Evolutionary conservation across 1,140 invertebrate species (phyloP), one percentile per base, ranked within the genome.

Genomic region (Cataglyphis hispanica): DNA sequence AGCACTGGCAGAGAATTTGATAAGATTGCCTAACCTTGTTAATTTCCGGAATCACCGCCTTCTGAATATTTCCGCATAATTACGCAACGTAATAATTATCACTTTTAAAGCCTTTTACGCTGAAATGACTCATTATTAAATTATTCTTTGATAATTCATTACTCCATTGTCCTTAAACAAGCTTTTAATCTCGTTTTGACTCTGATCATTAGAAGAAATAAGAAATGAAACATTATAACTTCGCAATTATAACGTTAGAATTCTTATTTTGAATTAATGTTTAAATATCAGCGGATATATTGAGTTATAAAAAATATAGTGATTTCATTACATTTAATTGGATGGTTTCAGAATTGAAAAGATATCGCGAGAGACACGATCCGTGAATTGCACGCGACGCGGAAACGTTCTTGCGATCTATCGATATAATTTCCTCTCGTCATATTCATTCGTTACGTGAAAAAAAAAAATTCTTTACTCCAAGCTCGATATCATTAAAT

Each of bases 291-390:
- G 13, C 60, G 3, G 4, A 53, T 27, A 7, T 78, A 66, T 34
- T 13, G 25, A 19, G 2, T n/a, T 19, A 7, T 19, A 25, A n/a
- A 74, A 37, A 53, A 40, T 37, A 40, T 11, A 13, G 10, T 7
- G n/a, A 60, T 25, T 75, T 8, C 7, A 40, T 75, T 58, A 53
- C 10, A 13, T 75, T 50, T 77, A 77, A 77, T 77, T 77, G 72
- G 22, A 75, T 22, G 22, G 7, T 34, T 60, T 7, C 7, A 31
- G 34, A 56, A n/a, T 25, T n/a, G 22, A 50, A 58, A 56, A 13
- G 22, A 40, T 50, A 50, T 19, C 16, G 53, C 22, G 3, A 37
- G 27, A 53, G n/a, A 31, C 70, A 74, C n/a, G 31, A 11, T 19
- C 72, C 22, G 22, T 75, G 22, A 58, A 75, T 75, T 75, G 56